Percentiles rank a stretch among this genome's conserved stretches.
These are phyloP conservation scores for Masticophis lateralis DNA, from an alignment of 2,797 vertebrate genomes.

Conservation along the genomic window DNA sequence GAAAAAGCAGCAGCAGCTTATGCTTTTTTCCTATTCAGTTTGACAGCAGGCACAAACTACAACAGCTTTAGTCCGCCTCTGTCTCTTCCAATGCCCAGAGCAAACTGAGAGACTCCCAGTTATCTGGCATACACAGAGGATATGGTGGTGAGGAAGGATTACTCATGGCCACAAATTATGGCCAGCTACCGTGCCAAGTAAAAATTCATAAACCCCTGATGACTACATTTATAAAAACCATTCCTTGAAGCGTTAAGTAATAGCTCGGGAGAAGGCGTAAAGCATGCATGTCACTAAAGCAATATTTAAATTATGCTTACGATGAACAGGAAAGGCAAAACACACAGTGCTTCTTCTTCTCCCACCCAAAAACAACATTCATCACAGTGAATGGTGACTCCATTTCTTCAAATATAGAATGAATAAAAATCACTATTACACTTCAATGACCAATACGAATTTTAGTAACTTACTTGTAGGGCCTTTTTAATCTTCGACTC, in stretches of 20 bases:
- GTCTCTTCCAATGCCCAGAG: background rate
- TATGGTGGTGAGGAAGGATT: background rate
- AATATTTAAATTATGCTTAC: constrained; percentile 45
- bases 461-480: constrained; percentile 39
- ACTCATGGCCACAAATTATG: background rate
- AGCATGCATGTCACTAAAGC: constrained; percentile 42
- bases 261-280: background rate
- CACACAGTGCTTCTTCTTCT: constrained; percentile 23
- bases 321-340: constrained; percentile 51
- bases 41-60: background rate
- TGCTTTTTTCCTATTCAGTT: background rate
- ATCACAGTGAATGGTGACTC: constrained; percentile 47
- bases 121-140: background rate
- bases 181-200: background rate
- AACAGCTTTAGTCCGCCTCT: background rate
- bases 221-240: background rate
- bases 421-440: constrained; percentile 36
- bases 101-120: background rate
- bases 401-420: constrained; percentile 52
- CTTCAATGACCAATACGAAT: constrained; percentile 56
- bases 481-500: background rate
- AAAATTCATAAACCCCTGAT: background rate
- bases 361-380: constrained; percentile 46
- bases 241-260: background rate
- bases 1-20: background rate